phyloP scores from a whole-genome alignment of 2,797 vertebrate genomes.

The Botia almorhae region DNA sequence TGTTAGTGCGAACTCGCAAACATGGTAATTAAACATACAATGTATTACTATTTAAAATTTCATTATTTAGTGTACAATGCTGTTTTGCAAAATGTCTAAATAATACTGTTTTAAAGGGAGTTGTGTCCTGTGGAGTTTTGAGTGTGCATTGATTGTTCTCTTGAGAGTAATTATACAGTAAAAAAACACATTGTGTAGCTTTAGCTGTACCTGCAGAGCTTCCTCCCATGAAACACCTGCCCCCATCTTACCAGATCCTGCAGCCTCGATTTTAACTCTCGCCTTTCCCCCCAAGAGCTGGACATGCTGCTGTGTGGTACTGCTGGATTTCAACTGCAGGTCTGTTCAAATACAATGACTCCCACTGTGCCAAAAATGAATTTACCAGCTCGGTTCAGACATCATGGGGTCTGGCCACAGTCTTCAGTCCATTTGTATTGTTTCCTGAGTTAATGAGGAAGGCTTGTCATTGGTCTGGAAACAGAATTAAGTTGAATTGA shows the following conservation, averaged over 20 bases:
- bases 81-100: constrained; percentile 51
- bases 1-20: too few relatives aligned
- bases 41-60: too few relatives aligned
- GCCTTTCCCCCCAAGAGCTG: constrained; percentile 16
- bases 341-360: constrained; percentile 47
- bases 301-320: constrained; percentile 35
- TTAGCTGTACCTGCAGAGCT: constrained; percentile 22
- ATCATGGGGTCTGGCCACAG: constrained; percentile 49
- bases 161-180: constrained; percentile 48
- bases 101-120: background rate
- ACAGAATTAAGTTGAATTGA: constrained; percentile 14
- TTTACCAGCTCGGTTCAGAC: constrained; percentile 54
- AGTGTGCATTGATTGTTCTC: constrained; percentile 56
- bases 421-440: constrained; percentile 57
- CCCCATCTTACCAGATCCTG: constrained; percentile 5
- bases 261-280: constrained; percentile 22
- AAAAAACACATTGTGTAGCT: constrained; percentile 33
- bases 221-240: constrained; percentile 32
- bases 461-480: constrained; percentile 50
- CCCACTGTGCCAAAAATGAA: constrained; percentile 53
- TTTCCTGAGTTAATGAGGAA: constrained; percentile 62
- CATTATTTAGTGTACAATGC: constrained; percentile 49
- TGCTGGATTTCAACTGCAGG: constrained; percentile 45
- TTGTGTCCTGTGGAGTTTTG: constrained; percentile 46
- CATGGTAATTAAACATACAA: too few relatives aligned